phyloP scores from a whole-genome alignment of 2,888 invertebrate genomes.

The Mechanitis mazaeus region DNA sequence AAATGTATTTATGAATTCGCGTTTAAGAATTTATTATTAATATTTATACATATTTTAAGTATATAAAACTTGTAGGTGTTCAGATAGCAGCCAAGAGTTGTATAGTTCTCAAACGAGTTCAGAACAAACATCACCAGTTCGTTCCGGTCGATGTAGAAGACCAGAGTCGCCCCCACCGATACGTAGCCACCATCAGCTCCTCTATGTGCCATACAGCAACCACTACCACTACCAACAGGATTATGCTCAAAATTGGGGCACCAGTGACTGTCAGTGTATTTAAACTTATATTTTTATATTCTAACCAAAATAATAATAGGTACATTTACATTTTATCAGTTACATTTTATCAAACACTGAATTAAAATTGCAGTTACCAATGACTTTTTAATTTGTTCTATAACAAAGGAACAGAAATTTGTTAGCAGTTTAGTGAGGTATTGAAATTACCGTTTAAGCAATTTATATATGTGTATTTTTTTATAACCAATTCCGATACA shows the following conservation, averaged over 20 bases:
- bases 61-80: constrained; percentile 44
- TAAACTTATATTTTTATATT: background rate
- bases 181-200: constrained; percentile 81
- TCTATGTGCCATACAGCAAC: constrained; percentile 81
- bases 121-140: constrained; percentile 67
- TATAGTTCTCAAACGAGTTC: constrained; percentile 70
- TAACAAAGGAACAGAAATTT: too few relatives aligned
- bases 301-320: too few relatives aligned
- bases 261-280: constrained; percentile 55
- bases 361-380: too few relatives aligned
- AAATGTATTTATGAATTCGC: too few relatives aligned
- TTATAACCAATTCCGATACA: background rate
- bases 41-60: too few relatives aligned
- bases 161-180: constrained; percentile 84
- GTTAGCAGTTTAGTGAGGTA: too few relatives aligned
- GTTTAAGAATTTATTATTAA: too few relatives aligned
- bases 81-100: constrained; percentile 68
- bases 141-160: constrained; percentile 62
- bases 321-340: too few relatives aligned
- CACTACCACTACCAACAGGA: constrained; percentile 64
- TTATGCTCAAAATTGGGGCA: constrained; percentile 51
- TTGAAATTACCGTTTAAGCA: too few relatives aligned
- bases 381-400: too few relatives aligned
- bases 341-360: too few relatives aligned
- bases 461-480: too few relatives aligned